Percentiles rank a stretch among this genome's conserved stretches.
These are phyloP conservation scores for Ictalurus punctatus DNA, from an alignment of 2,113 vertebrate species.

Conservation along the genomic window DNA sequence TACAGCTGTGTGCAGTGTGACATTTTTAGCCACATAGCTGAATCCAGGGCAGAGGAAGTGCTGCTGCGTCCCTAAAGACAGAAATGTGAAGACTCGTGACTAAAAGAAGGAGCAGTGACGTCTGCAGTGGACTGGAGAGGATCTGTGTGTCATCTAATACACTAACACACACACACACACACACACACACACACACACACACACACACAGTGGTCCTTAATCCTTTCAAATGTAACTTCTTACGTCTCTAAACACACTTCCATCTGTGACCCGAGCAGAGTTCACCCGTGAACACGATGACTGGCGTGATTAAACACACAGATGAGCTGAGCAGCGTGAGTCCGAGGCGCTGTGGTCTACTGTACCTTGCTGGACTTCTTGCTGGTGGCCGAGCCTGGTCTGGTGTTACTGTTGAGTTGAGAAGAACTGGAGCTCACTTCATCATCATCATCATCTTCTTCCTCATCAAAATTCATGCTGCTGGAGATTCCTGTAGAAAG, in stretches of 20 bases:
- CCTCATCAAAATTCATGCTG: conserved; percentile 98
- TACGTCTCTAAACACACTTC: not conserved
- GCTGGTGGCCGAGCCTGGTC: conserved; percentile 93
- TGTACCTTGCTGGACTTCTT: conserved; percentile 90
- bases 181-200: conserved; percentile 1
- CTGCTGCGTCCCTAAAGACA: conserved; percentile 19
- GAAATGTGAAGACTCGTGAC: conserved; percentile 28
- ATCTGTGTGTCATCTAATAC: not conserved
- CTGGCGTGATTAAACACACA: not conserved
- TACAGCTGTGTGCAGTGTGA: not conserved
- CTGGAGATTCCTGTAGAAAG: conserved; percentile 84
- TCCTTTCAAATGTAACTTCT: not conserved
- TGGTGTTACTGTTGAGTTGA: conserved; percentile 93
- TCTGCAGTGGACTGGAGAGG: conserved; percentile 9
- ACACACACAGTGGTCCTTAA: not conserved
- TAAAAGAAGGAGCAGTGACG: conserved; percentile 36
- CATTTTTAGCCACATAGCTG: conserved; percentile 25
- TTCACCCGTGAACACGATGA: not conserved
- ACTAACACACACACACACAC: not conserved
- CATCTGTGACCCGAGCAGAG: not conserved
- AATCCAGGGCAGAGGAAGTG: conserved; percentile 17
- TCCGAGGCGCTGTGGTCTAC: no score
- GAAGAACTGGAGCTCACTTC: conserved; percentile 97
- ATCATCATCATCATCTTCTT: conserved; percentile 85
- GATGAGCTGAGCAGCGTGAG: not conserved